Base-by-base conservation (phyloP, 1,140 invertebrate species). In the Dreissena rostriformis region DNA sequence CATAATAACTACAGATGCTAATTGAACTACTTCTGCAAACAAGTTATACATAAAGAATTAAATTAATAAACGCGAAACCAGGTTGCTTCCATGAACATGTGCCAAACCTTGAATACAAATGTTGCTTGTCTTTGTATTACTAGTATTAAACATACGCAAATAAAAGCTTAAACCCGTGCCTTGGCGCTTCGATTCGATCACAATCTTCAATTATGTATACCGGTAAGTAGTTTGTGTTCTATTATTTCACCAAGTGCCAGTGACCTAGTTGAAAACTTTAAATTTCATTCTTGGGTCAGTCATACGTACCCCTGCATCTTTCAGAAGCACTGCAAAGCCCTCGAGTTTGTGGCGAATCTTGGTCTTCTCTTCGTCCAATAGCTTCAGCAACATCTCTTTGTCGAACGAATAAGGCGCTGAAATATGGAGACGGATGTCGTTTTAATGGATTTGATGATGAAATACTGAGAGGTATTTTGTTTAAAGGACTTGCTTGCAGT, bases 401-500 rank as follows among this genome's bases (percentile, higher is more conserved):
- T 84, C 82, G n/a, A 84, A 78, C 7, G 74, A 71, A 63, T 84
- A 84, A 17, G 82, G 82, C 6, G 82, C 82, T 84, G 74, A 73
- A 82, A 74, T 22, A 49, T 14, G 0, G 51, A 7, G 11, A 28
- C 22, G 29, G 22, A 28, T 28, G 8, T 14, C 8, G 24, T 67
- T 15, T 17, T n/a, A 65, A 65, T 26, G 22, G 63, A 22, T 65
- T 65, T 26, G 28, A 26, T 65, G 22, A 22, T 26, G 22, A 6
- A 6, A 22, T 17, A 6, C n/a, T 65, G n/a, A 22, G 22, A 8
- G 22, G 7, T 17, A 10, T 17, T 65, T 65, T 26, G 22, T n/a
- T n/a, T n/a, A n/a, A n/a, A n/a, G n/a, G n/a, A n/a, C n/a, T n/a
- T n/a, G n/a, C n/a, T n/a, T n/a, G n/a, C n/a, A n/a, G n/a, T n/a